Base-by-base conservation (phyloP, 1,140 invertebrate species). In the Drosophila murphyi region DNA sequence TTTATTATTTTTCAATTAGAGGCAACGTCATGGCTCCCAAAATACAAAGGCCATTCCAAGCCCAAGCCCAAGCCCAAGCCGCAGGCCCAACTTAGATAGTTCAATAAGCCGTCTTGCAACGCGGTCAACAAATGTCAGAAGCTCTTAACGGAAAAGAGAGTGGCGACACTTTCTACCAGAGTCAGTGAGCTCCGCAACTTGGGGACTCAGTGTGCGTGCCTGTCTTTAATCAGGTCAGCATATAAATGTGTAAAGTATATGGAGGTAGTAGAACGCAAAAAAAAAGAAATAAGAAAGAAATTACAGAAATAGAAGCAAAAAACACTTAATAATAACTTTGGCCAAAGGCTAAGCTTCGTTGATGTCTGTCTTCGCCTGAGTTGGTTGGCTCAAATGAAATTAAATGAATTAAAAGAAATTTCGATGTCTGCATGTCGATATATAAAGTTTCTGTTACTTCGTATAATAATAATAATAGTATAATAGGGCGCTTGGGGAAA, bases 381-480 rank as follows among this genome's bases (percentile, higher is more conserved):
- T 74, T 56, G 43, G 65, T 74, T 56, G 43, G 65, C 57, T 70
- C 43, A 62, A 74, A 74, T 74, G 35, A 74, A 74, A 74, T 74
- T 69, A 74, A 74, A 74, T 65, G 62, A 65, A 65, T 72, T 72
- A 72, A 64, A 64, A 64, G 61, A 72, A 72, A 57, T 64, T 71
- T 60, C 48, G 12, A 68, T 43, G 20, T 56, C 5, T 51, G 4
- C 20, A 54, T 4, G 12, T 12, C 10, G 6, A 39, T 39, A 5
- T 12, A 10, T 31, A 5, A 28, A 10, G 37, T 52, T 45, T 35
- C 35, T 52, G 31, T 57, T 45, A 52, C 12, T 51, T 34, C 12
- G 12, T 12, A 50, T 43, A 8, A 41, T 41, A 43, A n/a, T 43
- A 43, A n/a, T n/a, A 43, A 12, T 3, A 4, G 3, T 12, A 43